Percentiles rank a stretch among this genome's conserved stretches.
phyloP scores from a whole-genome alignment of 2,797 vertebrate species.

The Peromyscus eremicus region DNA sequence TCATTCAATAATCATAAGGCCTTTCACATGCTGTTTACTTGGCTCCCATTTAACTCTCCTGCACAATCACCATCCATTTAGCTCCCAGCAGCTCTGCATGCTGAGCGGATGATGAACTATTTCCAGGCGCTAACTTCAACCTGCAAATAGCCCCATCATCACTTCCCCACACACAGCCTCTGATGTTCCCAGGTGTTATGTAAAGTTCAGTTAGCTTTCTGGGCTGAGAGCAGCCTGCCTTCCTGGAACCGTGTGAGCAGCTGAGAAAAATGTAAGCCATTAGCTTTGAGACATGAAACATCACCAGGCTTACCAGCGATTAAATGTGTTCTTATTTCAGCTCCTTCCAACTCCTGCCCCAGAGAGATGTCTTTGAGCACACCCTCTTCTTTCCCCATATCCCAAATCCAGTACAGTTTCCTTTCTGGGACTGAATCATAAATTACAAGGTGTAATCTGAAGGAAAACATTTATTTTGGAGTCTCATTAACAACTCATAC shows the following conservation, averaged over 20 bases:
- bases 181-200: slow-evolving; percentile 72
- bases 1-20: slow-evolving; percentile 67
- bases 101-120: slow-evolving; percentile 62
- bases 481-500: slow-evolving; percentile 72
- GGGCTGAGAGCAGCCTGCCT: slow-evolving; percentile 61
- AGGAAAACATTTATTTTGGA: slow-evolving; percentile 83
- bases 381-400: slow-evolving; percentile 58
- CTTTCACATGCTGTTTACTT: slow-evolving; percentile 66
- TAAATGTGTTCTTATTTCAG: slow-evolving; percentile 72
- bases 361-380: slow-evolving; percentile 66
- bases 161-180: slow-evolving; percentile 15
- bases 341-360: slow-evolving; percentile 66
- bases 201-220: slow-evolving; percentile 71
- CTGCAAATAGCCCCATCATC: slow-evolving; percentile 70
- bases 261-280: slow-evolving; percentile 46
- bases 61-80: slow-evolving; percentile 66
- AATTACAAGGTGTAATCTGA: slow-evolving; percentile 76
- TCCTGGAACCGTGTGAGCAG: slow-evolving; percentile 69
- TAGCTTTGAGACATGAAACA: slow-evolving; percentile 58
- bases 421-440: slow-evolving; percentile 70
- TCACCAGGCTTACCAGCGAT: slow-evolving; percentile 67
- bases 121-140: slow-evolving; percentile 70
- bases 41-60: slow-evolving; percentile 63
- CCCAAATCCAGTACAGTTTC: slow-evolving; percentile 74
- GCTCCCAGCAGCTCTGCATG: slow-evolving; percentile 59